A percentile compares a stretch with the other conserved stretches of the same genome.
These are phyloP conservation scores for Sylvietta virens DNA, from an alignment of 2,113 vertebrate genomes.

Conservation along the genomic window DNA sequence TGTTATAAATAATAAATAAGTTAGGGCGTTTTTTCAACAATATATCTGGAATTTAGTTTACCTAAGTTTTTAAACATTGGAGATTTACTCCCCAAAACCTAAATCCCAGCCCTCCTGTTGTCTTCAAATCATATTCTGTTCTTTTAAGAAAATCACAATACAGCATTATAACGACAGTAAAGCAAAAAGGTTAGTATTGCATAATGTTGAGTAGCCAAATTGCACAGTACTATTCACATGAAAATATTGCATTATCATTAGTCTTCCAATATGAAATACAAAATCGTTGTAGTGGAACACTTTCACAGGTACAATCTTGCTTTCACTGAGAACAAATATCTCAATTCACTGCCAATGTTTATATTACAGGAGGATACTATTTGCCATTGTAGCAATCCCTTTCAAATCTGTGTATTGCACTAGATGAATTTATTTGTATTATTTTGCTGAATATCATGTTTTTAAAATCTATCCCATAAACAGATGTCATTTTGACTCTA, in stretches of 20 bases:
- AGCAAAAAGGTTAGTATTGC: background rate
- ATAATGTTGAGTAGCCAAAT: background rate
- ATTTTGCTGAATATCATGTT: background rate
- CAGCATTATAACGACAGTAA: background rate
- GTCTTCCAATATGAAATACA: background rate
- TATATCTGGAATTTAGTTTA: background rate
- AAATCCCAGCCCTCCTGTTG: background rate
- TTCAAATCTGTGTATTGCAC: background rate
- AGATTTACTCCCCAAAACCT: background rate
- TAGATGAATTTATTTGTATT: background rate
- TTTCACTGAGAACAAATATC: background rate
- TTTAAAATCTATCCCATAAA: background rate
- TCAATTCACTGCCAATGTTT: background rate
- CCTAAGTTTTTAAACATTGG: background rate
- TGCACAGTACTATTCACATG: background rate
- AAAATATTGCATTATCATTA: background rate
- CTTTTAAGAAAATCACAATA: background rate
- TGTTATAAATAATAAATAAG: background rate
- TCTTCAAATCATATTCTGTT: background rate
- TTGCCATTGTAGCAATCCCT: background rate
- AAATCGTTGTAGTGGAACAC: background rate
- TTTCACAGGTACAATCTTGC: background rate
- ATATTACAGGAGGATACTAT: background rate
- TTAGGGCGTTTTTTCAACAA: background rate
- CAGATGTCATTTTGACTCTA: background rate